These are phyloP conservation scores for Cynocephalus volans DNA, from an alignment of 2,113 vertebrate species.

Conservation along the genomic window DNA sequence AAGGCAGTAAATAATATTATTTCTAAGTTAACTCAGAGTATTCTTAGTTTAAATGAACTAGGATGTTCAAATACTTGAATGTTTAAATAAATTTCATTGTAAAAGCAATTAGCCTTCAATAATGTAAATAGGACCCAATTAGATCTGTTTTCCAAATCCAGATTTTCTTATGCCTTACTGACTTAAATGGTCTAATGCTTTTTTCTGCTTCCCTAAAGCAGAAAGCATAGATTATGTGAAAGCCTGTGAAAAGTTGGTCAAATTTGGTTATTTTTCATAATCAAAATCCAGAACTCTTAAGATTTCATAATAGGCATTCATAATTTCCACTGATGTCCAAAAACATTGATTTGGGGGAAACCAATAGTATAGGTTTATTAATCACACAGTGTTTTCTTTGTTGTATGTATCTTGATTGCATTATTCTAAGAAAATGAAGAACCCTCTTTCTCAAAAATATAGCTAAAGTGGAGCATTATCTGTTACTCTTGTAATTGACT, in stretches of 20 bases:
- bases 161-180: background rate
- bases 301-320: background rate
- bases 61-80: slow-evolving; percentile 4
- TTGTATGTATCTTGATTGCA: background rate
- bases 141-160: slow-evolving; percentile 43
- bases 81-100: background rate
- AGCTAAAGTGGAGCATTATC: background rate
- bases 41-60: background rate
- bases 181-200: background rate
- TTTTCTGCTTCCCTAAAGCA: slow-evolving; percentile 20
- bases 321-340: background rate
- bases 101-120: background rate
- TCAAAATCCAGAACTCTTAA: slow-evolving; percentile 24
- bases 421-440: slow-evolving; percentile 1
- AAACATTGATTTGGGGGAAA: background rate
- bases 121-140: background rate
- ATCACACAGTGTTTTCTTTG: background rate
- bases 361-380: background rate
- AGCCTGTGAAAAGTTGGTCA: background rate
- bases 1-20: background rate
- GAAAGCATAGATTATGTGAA: background rate
- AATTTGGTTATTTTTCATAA: slow-evolving; percentile 22
- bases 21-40: background rate
- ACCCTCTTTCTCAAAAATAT: background rate
- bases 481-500: slow-evolving; percentile 17